Evolutionary conservation across 2,888 invertebrate species (phyloP).

Genomic region (Diogma glabrata): DNA sequence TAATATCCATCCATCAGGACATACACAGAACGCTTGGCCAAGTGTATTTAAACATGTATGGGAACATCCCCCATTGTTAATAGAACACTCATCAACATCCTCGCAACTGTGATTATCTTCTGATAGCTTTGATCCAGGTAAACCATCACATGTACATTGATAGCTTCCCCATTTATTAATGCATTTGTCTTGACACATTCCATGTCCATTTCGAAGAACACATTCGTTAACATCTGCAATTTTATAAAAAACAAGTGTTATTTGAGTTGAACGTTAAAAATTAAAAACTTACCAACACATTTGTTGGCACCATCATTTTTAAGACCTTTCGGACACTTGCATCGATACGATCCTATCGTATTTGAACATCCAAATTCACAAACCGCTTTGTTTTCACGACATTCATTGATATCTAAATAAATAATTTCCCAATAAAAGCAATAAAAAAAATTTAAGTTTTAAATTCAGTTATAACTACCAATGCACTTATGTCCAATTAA

Average conservation of each 20-base stretch:
- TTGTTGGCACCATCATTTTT: slow-evolving; percentile 27
- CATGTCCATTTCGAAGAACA: slow-evolving; percentile 42
- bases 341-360: slow-evolving; percentile 39
- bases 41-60: slow-evolving; percentile 20
- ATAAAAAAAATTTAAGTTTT: neutral
- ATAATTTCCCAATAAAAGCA: neutral
- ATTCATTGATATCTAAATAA: slow-evolving; percentile 39
- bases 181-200: slow-evolving; percentile 48
- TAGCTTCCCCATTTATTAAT: slow-evolving; percentile 44
- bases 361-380: slow-evolving; percentile 40
- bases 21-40: slow-evolving; percentile 29
- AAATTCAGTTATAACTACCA: slow-evolving; percentile 16
- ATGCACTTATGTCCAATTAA: slow-evolving; percentile 23
- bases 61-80: slow-evolving; percentile 20
- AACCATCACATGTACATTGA: slow-evolving; percentile 41
- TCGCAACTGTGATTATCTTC: slow-evolving; percentile 41
- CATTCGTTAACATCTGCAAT: slow-evolving; percentile 44
- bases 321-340: slow-evolving; percentile 38
- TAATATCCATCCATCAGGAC: slow-evolving; percentile 31
- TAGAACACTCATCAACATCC: slow-evolving; percentile 19
- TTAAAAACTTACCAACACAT: slow-evolving; percentile 21
- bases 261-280: neutral
- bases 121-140: slow-evolving; percentile 42
- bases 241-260: neutral
- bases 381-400: slow-evolving; percentile 33